Base-by-base conservation (phyloP, 1,140 invertebrate genomes). In the Brachionus paranguensis region DNA sequence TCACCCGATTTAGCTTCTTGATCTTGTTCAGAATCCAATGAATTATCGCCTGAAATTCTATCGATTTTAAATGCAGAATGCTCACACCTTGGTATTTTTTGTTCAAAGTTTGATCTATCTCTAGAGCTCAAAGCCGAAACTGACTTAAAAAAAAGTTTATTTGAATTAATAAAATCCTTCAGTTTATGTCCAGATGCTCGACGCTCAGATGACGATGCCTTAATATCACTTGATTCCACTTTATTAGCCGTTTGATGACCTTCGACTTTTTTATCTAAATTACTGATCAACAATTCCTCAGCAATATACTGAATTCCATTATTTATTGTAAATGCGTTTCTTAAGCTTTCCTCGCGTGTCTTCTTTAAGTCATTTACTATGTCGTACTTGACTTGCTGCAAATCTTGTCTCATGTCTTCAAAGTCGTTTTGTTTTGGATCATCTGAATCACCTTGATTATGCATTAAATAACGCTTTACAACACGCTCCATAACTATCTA, bases 391-490 rank as follows among this genome's bases (percentile, higher is more conserved):
- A 68, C 37, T 24, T 53, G 47, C 20, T 84, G 68, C 6, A 84
- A n/a, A 53, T 84, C 83, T 43, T 47, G 47, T 45, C 55, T 84
- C 17, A 84, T 24, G 10, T 84, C 83, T 3, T 78, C 72, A 45
- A 84, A 74, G 55, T 76, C 72, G 45, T 81, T 81, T 68, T 81
- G 53, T 37, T 81, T 81, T 64, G 37, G 64, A 20, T 81, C 78
- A n/a, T 81, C 78, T 60, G 27, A 64, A 60, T 84, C 83, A 37
- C 83, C 60, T 78, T 84, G 83, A n/a, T 76, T 84, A 27, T 84
- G 83, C 60, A 84, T 68, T 7, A 84, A n/a, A 41, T 74, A 84
- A 2, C 83, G 43, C 74, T 84, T 84, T 4, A 84, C 60, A 11
- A 84, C 60, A 14, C 83, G 43, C 45, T 84, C 68, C 72, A 78